These are phyloP conservation scores for Volucella zonaria DNA, from an alignment of 2,888 invertebrate species.

Conservation along the genomic window DNA sequence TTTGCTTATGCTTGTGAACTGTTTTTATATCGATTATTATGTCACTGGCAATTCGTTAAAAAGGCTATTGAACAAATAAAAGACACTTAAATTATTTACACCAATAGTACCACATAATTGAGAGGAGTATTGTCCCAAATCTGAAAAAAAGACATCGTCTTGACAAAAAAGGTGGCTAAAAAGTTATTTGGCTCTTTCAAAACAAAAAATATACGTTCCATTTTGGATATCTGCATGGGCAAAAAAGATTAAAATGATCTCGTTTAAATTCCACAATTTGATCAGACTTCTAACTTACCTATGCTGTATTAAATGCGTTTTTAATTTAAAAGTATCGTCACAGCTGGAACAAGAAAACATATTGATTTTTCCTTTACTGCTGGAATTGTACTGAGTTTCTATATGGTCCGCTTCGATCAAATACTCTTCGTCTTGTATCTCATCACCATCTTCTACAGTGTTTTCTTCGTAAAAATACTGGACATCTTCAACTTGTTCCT, in stretches of 20 bases:
- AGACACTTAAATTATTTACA: too few relatives aligned
- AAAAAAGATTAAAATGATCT: neutral
- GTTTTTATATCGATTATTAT: too few relatives aligned
- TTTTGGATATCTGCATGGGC: neutral
- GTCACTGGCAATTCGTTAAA: too few relatives aligned
- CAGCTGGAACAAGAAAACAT: constrained; percentile 33
- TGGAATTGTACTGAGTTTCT: neutral
- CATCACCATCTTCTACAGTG: neutral
- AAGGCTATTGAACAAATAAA: too few relatives aligned
- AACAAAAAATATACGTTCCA: too few relatives aligned
- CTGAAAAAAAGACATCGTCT: too few relatives aligned
- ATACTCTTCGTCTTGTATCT: constrained; percentile 33
- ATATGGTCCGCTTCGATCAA: constrained; percentile 3
- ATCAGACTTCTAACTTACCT: constrained; percentile 35
- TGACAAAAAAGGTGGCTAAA: too few relatives aligned
- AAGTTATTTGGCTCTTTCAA: too few relatives aligned
- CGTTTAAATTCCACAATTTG: neutral
- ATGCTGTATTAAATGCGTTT: constrained; percentile 49
- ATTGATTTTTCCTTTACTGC: neutral
- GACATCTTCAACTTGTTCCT: constrained; percentile 18
- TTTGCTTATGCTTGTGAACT: too few relatives aligned
- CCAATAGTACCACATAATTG: too few relatives aligned
- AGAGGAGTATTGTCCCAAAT: too few relatives aligned
- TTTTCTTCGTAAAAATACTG: constrained; percentile 24
- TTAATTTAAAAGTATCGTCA: constrained; percentile 37